Conservation (phyloP, 1,140 invertebrate species). For the Halictus rubicundus region DNA sequence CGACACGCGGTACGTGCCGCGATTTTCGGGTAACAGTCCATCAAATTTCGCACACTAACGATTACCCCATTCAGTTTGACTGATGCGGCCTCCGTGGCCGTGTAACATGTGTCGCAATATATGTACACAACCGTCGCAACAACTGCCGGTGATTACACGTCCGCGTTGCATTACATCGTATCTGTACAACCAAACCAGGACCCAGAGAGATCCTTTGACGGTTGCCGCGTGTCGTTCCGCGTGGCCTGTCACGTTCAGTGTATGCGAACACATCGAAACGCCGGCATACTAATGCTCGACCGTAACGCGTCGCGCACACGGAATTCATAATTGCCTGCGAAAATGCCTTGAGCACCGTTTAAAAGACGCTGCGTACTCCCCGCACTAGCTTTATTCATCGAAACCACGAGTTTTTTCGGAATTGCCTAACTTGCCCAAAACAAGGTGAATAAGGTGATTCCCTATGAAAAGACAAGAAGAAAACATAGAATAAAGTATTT, state of each 20-base stretch:
- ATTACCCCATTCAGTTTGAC: slow-evolving; percentile 43
- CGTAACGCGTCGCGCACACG: slow-evolving; percentile 61
- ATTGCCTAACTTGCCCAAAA: too few relatives aligned
- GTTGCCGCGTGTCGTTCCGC: slow-evolving; percentile 43
- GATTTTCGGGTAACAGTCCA: slow-evolving; percentile 35
- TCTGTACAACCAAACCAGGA: slow-evolving; percentile 14
- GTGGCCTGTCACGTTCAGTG: slow-evolving; percentile 65
- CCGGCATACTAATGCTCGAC: slow-evolving; percentile 71
- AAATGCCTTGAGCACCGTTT: background rate
- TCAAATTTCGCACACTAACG: slow-evolving; percentile 48
- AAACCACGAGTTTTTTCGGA: too few relatives aligned
- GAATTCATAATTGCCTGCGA: slow-evolving; percentile 65
- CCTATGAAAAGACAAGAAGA: too few relatives aligned
- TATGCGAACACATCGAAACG: slow-evolving; percentile 44
- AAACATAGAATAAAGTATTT: too few relatives aligned
- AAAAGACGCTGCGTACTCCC: background rate
- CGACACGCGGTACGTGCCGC: too few relatives aligned
- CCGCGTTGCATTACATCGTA: slow-evolving; percentile 39
- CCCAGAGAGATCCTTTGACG: slow-evolving; percentile 55
- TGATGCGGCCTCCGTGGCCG: slow-evolving; percentile 22
- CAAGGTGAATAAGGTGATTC: too few relatives aligned
- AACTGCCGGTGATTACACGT: slow-evolving; percentile 57
- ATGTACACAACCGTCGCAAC: slow-evolving; percentile 38
- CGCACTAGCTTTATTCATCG: too few relatives aligned
- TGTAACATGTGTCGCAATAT: slow-evolving; percentile 49